Base-by-base conservation (phyloP, 1,140 invertebrate species). In the Leptoteleia sp. region DNA sequence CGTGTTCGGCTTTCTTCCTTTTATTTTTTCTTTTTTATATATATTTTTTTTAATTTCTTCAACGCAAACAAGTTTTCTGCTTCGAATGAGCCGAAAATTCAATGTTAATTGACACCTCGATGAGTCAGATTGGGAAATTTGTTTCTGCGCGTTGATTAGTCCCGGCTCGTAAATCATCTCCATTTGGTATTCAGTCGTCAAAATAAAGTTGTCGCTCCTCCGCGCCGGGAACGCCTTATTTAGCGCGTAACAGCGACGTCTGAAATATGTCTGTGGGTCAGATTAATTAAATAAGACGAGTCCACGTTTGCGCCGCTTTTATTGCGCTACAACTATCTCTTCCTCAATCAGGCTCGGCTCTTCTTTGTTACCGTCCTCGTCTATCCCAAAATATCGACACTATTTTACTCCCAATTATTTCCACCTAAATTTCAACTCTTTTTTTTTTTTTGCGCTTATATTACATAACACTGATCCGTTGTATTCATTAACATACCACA, bases 201-300 rank as follows among this genome's bases (percentile, higher is more conserved):
- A 57, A 57, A 57, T 15, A 17, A 25, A 40, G 37, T 11, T 11
- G 29, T 13, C 27, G 27, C 11, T 13, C 25, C 12, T 47, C 22
- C 12, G 0, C 6, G 11, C 17, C 45, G 29, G 42, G 42, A 29
- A 38, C n/a, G 17, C 33, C 38, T 43, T 35, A n/a, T 52, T 54
- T 25, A 42, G 27, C 33, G 0, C 45, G 29, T 3, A 7, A 29
- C n/a, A 64, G 37, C 22, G 17, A 13, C 29, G 4, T 50, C 38
- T 35, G 47, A 55, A 68, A 55, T 57, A 68, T 29, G 50, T 68
- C 50, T 45, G 50, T 55, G 50, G 64, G 64, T 68, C 64, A 68
- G 64, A 68, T 68, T 57, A 55, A 68, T 68, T 55, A 52, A 68
- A 55, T 47, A 47, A 68, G 47, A 64, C 59, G 33, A 68, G 71